Percentiles rank a stretch among this genome's conserved stretches.
Evolutionary conservation across 64 coral and sea anemone species (phyloP).

Genomic region (Montipora capricornis): DNA sequence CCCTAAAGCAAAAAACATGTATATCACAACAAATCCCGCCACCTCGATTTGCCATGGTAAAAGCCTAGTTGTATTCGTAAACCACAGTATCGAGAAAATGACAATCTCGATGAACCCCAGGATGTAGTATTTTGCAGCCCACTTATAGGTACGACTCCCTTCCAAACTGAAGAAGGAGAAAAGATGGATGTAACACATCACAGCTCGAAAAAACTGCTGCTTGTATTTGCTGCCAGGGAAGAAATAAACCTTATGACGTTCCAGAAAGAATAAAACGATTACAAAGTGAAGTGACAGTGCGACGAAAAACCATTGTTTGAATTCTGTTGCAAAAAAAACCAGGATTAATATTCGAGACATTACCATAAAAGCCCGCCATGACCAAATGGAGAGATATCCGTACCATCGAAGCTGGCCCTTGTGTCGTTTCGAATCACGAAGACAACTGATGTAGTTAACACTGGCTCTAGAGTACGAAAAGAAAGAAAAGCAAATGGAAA

Average conservation of each 20-base stretch:
- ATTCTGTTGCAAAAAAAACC: conserved; percentile 85
- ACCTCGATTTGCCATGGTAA: conserved; percentile 71
- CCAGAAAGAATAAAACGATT: conserved; percentile 54
- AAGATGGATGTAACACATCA: conserved; percentile 87
- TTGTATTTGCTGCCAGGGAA: conserved; percentile 68
- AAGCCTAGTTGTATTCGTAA: conserved; percentile 53
- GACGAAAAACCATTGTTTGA: conserved; percentile 79
- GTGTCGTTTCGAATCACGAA: conserved; percentile 84
- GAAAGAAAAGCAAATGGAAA: conserved; percentile 85
- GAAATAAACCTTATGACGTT: conserved; percentile 71
- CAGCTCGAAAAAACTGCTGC: conserved; percentile 76
- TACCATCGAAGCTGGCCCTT: conserved; percentile 89
- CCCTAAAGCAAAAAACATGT: conserved; percentile 64
- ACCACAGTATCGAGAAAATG: conserved; percentile 81
- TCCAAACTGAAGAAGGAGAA: conserved; percentile 89
- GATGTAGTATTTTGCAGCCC: conserved; percentile 80
- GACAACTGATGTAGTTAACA: conserved; percentile 82
- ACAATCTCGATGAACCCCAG: conserved; percentile 69
- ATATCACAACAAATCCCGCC: conserved; percentile 78
- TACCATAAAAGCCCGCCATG: conserved; percentile 89
- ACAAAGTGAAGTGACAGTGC: conserved; percentile 66
- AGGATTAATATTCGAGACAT: conserved; percentile 84
- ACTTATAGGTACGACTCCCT: conserved; percentile 59
- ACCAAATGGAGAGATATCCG: conserved; percentile 87
- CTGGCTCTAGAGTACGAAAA: conserved; percentile 88